phyloP scores from a whole-genome alignment of 2,888 invertebrate species.

The Tetragonisca angustula region DNA sequence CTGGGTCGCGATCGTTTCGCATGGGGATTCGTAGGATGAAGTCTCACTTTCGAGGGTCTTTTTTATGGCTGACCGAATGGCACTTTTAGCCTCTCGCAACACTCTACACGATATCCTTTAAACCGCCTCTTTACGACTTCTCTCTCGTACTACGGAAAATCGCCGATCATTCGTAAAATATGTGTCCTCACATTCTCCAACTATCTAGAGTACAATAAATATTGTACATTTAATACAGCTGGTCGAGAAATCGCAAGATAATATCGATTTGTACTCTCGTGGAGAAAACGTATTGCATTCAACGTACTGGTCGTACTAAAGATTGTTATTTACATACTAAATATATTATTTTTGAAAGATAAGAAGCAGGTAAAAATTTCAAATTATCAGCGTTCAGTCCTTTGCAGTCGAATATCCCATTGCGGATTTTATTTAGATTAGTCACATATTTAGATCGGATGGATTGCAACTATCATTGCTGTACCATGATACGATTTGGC shows the following conservation, averaged over 20 bases:
- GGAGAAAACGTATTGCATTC: no score
- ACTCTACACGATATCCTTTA: slow-evolving; percentile 40
- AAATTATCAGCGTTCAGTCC: not conserved
- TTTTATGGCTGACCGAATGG: slow-evolving; percentile 45
- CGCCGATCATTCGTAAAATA: not conserved
- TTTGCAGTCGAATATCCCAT: no score
- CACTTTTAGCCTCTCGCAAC: slow-evolving; percentile 21
- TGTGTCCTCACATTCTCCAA: not conserved
- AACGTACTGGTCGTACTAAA: not conserved
- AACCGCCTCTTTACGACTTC: slow-evolving; percentile 36
- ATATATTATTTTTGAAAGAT: not conserved
- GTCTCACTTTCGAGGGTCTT: slow-evolving; percentile 24
- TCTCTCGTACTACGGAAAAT: not conserved
- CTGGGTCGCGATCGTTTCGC: slow-evolving; percentile 13
- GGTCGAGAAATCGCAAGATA: not conserved
- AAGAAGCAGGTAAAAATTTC: rapidly evolving
- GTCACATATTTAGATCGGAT: no score
- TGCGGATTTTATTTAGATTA: not conserved
- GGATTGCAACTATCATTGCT: no score
- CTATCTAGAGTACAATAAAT: not conserved
- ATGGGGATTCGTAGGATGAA: slow-evolving; percentile 12
- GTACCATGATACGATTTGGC: no score
- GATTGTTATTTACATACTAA: not conserved
- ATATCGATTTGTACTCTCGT: not conserved
- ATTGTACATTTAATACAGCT: not conserved